Base-by-base conservation (phyloP, 2,888 invertebrate genomes). In the Pristionchus entomophagus region DNA sequence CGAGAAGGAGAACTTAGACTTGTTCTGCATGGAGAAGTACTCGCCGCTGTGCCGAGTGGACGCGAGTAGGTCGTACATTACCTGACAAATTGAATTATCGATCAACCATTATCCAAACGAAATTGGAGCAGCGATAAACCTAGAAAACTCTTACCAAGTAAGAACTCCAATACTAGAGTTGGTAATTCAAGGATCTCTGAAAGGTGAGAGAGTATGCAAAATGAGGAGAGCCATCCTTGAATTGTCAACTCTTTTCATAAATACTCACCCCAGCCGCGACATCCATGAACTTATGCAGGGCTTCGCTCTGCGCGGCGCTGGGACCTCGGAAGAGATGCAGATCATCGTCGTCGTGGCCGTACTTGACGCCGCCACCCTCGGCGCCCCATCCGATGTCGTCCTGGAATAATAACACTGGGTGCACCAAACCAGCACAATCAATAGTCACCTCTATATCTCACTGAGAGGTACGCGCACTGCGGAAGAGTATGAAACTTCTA, bases 1-100 rank as follows among this genome's bases (percentile, higher is more conserved):
- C 17, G 86, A 84, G 82, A 88, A 88, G 10, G 86, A 73, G 65
- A 86, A 53, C 38, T 85, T 78, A n/a, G 84, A 83, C 73, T 85
- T 83, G 49, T 87, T 85, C 49, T 80, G 80, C 83, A 88, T 69
- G 17, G 81, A 78, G 29, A 88, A 69, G 29, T 86, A 86, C 19
- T 83, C 81, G 10, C 84, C 77, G 35, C 17, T 83, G 22, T 32
- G 41, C n/a, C 59, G 84, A 73, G 53, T 38, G 6, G 59, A 62
- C 0, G 84, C 35, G 49, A 88, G 49, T 3, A 88, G 73, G 45
- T 87, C 87, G 35, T 86, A 45, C 32, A 88, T 87, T 12, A 88
- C 82, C 88, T 88, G 45, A 51, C 8, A 29, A 35, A 35, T 62
- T 32, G 26, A 29, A 2, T 1, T 12, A 8, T 59, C 12, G 22